Base-by-base conservation (phyloP, 2,113 vertebrate species). In the Ochotona princeps region DNA sequence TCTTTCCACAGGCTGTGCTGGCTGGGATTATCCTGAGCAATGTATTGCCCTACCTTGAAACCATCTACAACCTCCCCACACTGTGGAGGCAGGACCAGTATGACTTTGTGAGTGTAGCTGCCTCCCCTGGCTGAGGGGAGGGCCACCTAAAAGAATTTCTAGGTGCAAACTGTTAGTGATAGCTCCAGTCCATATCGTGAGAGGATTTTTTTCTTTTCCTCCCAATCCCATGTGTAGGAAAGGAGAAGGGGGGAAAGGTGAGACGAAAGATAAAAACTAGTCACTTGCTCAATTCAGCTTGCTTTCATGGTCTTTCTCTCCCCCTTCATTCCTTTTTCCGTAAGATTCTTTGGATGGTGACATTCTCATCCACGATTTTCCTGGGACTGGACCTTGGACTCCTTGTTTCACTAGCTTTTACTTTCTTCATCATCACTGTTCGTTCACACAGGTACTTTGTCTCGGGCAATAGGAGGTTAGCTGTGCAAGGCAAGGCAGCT, bases 371-470 rank as follows among this genome's bases (percentile, higher is more conserved):
- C 20, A 82, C 96, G 3, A 66, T 98, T 67, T 92, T 96, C 72
- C 95, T 98, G 92, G 98, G 97, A 74, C 94, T 98, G 38, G 97
- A 97, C 38, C 0, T 94, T 0, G 97, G 98, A 54, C 97, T 97
- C 10, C 57, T n/a, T 0, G 15, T 97, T 2, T 67, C 97, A 1
- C 2, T 96, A 51, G 20, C 85, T 74, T 97, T 96, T 80, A 18
- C 96, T 0, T 97, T 97, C 97, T 95, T 98, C 73, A 18, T 97
- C 47, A 88, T 96, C 95, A 95, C 96, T 21, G 66, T 97, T 7
- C 97, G 92, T 51, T 97, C 97, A 32, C 98, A 98, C 97, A 98
- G 98, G 98, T 98, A 97, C 70, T 83, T 60, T 30, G 51, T 73
- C 69, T 82, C 85, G 28, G 87, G 47, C 61, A 32, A n/a, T 8